Evolutionary conservation across 2,888 invertebrate genomes (phyloP).

Genomic region (Notodromas monacha): DNA sequence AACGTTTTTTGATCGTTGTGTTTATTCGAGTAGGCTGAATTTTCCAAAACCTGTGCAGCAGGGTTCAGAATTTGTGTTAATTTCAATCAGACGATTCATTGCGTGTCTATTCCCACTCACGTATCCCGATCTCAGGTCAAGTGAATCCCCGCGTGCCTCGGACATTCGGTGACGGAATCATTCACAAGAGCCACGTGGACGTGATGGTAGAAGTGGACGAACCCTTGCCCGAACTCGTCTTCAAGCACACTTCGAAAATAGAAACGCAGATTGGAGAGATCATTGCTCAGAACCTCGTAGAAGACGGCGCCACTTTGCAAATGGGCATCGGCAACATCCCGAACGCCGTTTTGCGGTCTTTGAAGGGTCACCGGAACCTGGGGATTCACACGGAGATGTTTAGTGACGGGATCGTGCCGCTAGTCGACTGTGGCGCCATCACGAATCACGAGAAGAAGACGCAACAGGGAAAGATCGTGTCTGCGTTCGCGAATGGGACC

Average conservation of each 20-base stretch:
- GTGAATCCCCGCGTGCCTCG: slow-evolving; percentile 19
- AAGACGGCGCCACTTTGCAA: slow-evolving; percentile 21
- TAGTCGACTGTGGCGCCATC: slow-evolving; percentile 18
- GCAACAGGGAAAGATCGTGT: slow-evolving; percentile 19
- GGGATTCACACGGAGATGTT: slow-evolving; percentile 23
- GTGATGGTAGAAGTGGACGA: slow-evolving; percentile 16
- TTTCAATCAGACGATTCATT: too few relatives aligned
- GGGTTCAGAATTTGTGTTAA: too few relatives aligned
- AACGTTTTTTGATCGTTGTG: too few relatives aligned
- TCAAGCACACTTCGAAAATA: slow-evolving; percentile 12
- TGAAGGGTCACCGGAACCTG: slow-evolving; percentile 18
- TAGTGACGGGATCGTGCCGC: slow-evolving; percentile 19
- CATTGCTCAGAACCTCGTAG: slow-evolving; percentile 19
- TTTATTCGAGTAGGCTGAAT: too few relatives aligned
- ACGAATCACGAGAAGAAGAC: slow-evolving; percentile 19
- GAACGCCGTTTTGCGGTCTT: slow-evolving; percentile 18
- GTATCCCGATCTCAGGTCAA: too few relatives aligned
- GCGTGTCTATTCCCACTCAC: too few relatives aligned
- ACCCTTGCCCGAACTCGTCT: slow-evolving; percentile 15
- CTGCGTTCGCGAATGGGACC: slow-evolving; percentile 19
- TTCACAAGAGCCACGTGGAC: slow-evolving; percentile 20
- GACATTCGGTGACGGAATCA: slow-evolving; percentile 19
- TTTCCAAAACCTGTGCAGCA: too few relatives aligned
- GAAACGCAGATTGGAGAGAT: slow-evolving; percentile 18
- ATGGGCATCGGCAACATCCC: slow-evolving; percentile 23